These are phyloP conservation scores for Trichonephila inaurata DNA, from an alignment of 1,140 invertebrate genomes.

Conservation along the genomic window DNA sequence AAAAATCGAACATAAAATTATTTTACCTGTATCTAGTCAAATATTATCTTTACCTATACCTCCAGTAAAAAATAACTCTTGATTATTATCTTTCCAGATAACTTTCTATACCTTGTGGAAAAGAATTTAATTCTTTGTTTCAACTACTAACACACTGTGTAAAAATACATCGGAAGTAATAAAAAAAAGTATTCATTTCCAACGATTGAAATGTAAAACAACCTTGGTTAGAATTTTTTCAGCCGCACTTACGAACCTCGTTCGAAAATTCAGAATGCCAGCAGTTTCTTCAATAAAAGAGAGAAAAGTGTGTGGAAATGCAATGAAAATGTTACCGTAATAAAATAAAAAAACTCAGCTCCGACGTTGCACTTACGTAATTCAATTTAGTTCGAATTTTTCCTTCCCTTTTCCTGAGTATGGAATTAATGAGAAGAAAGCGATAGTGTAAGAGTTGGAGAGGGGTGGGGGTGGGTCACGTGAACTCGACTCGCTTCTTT, in stretches of 20 bases:
- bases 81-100: too few relatives aligned
- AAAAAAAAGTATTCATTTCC: not conserved
- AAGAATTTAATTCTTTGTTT: not conserved
- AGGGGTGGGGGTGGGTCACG: not conserved
- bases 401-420: not conserved
- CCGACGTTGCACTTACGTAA: not conserved
- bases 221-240: not conserved
- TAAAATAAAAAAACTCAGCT: constrained; percentile 39
- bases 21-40: too few relatives aligned
- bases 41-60: too few relatives aligned
- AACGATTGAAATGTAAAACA: not conserved
- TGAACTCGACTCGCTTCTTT: not conserved
- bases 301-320: constrained; percentile 9
- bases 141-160: not conserved
- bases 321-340: constrained; percentile 51
- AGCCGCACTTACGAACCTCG: not conserved
- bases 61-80: too few relatives aligned
- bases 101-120: not conserved
- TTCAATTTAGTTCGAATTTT: constrained; percentile 28
- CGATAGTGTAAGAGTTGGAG: not conserved
- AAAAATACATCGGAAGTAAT: not conserved
- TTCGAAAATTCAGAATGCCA: not conserved
- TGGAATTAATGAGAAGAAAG: constrained; percentile 48
- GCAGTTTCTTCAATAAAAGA: not conserved
- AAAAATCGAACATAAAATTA: too few relatives aligned